Evolutionary conservation across 2,797 vertebrate genomes (phyloP).

Genomic region (Threskiornis aethiopicus): DNA sequence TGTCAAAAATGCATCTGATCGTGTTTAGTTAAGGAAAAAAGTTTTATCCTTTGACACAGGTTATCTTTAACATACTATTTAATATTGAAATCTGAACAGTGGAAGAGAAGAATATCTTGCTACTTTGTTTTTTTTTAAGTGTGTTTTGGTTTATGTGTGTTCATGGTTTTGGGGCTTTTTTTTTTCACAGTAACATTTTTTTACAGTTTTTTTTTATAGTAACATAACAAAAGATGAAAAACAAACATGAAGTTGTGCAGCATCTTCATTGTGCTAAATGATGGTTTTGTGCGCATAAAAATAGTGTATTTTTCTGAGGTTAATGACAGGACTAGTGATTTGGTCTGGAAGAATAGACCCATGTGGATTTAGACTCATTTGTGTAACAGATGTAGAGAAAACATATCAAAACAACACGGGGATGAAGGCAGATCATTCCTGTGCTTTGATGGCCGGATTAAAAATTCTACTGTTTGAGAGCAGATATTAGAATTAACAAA

Average conservation of each 20-base stretch:
- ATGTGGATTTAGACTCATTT: constrained; percentile 13
- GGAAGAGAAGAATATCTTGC: not conserved
- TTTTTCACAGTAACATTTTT: too few relatives aligned
- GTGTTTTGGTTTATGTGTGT: not conserved
- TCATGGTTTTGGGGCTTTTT: not conserved
- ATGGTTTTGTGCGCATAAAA: not conserved
- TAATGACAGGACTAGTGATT: constrained; percentile 51
- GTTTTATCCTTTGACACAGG: not conserved
- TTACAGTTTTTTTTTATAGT: not conserved
- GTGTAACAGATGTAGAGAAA: constrained; percentile 20
- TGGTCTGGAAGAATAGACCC: not conserved
- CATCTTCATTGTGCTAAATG: not conserved
- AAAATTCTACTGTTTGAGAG: not conserved
- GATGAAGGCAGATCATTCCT: not conserved
- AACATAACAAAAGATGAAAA: not conserved
- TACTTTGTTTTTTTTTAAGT: not conserved
- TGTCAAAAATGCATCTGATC: not conserved
- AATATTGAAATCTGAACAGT: not conserved
- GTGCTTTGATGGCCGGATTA: not conserved
- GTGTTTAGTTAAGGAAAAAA: not conserved
- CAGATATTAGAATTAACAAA: not conserved
- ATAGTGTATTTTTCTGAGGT: not conserved
- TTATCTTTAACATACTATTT: not conserved
- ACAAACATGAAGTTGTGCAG: not conserved
- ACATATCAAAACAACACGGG: not conserved